Conservation (phyloP, 2,797 vertebrate species). For the Cyclura pinguis region DNA sequence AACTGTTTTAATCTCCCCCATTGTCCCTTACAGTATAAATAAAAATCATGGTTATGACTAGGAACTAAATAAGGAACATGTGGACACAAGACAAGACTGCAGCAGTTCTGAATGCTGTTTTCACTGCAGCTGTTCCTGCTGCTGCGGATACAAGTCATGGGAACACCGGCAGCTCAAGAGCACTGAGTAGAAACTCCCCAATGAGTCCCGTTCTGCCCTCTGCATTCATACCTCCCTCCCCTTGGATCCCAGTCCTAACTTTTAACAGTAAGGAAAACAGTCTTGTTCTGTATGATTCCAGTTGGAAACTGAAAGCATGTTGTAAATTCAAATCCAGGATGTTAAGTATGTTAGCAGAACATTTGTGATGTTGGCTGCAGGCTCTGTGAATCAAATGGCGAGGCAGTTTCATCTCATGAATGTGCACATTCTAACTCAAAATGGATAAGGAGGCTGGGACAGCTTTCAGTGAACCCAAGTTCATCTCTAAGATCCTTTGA, state of each 20-base stretch:
- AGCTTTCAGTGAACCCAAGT: constrained; percentile 71
- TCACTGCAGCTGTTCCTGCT: neutral
- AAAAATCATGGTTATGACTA: neutral
- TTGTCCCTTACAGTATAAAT: neutral
- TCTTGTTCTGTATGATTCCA: neutral
- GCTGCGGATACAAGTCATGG: neutral
- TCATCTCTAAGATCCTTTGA: constrained; percentile 68
- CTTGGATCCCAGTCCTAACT: neutral
- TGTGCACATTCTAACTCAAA: constrained; percentile 61
- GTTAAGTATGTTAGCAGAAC: constrained; percentile 15
- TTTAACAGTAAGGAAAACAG: constrained; percentile 1
- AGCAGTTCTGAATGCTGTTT: neutral
- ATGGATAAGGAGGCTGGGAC: constrained; percentile 67
- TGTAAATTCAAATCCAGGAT: neutral
- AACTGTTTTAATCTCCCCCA: neutral
- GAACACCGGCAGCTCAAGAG: neutral
- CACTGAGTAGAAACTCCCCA: neutral
- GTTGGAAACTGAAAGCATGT: constrained; percentile 22
- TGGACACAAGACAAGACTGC: neutral
- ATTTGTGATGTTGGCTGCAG: neutral
- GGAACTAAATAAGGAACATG: neutral
- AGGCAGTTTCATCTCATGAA: constrained; percentile 8
- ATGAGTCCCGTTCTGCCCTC: neutral
- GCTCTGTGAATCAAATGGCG: neutral
- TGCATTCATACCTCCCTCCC: neutral